phyloP scores from a whole-genome alignment of 2,888 invertebrate species.

The Agrenia bidenticulata region DNA sequence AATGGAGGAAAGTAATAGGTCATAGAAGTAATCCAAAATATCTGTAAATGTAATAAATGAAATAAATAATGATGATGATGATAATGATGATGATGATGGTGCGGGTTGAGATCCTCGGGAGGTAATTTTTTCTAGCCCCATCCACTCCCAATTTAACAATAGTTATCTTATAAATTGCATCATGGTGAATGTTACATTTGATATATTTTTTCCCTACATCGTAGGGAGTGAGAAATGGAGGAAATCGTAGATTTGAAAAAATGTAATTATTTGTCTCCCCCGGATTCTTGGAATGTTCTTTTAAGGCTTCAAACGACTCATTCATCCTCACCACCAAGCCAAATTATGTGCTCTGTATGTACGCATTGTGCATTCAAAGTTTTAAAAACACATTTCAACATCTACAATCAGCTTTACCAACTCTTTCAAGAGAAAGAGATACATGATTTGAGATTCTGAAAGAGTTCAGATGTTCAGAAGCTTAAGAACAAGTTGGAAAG shows the following conservation, averaged over 20 bases:
- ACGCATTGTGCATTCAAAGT: no score
- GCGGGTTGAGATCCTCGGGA: constrained; percentile 11
- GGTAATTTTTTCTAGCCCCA: constrained; percentile 4
- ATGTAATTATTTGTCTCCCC: constrained; percentile 7
- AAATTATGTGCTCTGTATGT: no score
- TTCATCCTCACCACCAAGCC: no score
- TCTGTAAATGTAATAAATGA: constrained; percentile 12
- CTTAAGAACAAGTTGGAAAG: no score
- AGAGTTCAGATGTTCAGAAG: no score
- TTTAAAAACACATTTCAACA: no score
- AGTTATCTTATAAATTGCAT: not conserved
- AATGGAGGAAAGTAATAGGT: no score
- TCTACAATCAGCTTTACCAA: no score
- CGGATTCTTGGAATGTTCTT: constrained; percentile 15
- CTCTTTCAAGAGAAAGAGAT: no score
- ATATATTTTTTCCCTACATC: not conserved
- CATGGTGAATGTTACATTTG: no score
- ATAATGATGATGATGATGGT: constrained; percentile 22
- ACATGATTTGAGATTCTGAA: no score
- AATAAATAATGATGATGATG: constrained; percentile 5
- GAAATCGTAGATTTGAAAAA: constrained; percentile 8
- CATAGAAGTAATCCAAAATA: not conserved
- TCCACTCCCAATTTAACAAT: constrained; percentile 2
- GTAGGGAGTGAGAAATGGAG: constrained; percentile 7
- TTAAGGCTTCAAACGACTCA: not conserved